phyloP scores from a whole-genome alignment of 2,797 vertebrate species.

The Notolepis coatsorum region DNA sequence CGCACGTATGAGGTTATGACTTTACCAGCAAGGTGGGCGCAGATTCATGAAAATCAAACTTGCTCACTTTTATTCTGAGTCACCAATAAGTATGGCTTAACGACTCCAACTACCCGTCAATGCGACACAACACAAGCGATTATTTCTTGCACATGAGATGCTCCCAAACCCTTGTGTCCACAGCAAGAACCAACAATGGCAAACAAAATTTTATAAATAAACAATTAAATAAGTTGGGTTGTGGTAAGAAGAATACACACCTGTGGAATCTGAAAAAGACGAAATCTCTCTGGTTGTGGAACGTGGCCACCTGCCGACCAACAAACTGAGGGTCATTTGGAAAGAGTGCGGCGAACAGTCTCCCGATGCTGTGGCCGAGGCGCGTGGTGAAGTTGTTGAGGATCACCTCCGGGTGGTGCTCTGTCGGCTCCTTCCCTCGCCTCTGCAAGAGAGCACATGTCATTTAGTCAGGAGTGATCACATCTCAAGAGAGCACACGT shows the following conservation, averaged over 20 bases:
- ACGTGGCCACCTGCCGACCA: constrained; percentile 96
- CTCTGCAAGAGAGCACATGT: constrained; percentile 72
- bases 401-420: constrained; percentile 94
- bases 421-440: constrained; percentile 91
- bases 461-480: background rate
- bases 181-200: too few relatives aligned
- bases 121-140: too few relatives aligned
- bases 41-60: too few relatives aligned
- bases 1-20: too few relatives aligned
- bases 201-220: too few relatives aligned
- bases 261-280: constrained; percentile 98
- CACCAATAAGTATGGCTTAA: too few relatives aligned
- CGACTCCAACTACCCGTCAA: too few relatives aligned
- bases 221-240: too few relatives aligned
- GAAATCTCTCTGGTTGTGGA: constrained; percentile 98
- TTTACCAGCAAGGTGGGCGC: too few relatives aligned
- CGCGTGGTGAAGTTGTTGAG: constrained; percentile 96
- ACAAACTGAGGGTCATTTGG: constrained; percentile 94
- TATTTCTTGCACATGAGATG: too few relatives aligned
- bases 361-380: constrained; percentile 93
- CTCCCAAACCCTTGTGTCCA: too few relatives aligned
- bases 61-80: too few relatives aligned
- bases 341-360: constrained; percentile 94
- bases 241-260: constrained; percentile 75
- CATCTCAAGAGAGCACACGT: background rate